These are phyloP conservation scores for Hyles vespertilio DNA, from an alignment of 1,140 invertebrate genomes.

Conservation along the genomic window DNA sequence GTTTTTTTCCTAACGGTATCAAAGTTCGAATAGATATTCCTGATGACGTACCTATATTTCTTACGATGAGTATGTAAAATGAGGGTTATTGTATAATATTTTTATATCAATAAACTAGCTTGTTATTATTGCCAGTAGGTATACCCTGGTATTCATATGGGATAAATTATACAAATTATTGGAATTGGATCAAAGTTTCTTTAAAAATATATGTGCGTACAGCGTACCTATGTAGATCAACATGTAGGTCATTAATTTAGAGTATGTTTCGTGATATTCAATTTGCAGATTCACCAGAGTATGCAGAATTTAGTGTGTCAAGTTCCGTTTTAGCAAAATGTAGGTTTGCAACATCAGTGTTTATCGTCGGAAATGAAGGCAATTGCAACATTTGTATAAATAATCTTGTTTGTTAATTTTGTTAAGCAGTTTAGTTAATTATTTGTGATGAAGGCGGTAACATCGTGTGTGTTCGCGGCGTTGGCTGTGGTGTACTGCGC, in stretches of 20 bases:
- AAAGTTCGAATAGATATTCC: too few species aligned
- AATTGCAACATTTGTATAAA: constrained; percentile 49
- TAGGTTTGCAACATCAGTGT: constrained; percentile 30
- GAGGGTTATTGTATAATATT: too few species aligned
- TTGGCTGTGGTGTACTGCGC: constrained; percentile 19
- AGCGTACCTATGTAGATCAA: too few species aligned
- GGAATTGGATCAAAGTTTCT: too few species aligned
- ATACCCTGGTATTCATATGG: too few species aligned
- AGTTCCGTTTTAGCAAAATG: constrained; percentile 19
- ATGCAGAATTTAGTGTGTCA: constrained; percentile 36
- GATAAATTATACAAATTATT: too few species aligned
- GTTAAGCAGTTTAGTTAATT: constrained; percentile 22
- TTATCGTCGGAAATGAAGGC: constrained; percentile 22
- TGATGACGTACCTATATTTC: too few species aligned
- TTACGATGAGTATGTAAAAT: too few species aligned
- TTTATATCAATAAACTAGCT: too few species aligned
- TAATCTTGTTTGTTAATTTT: constrained; percentile 27
- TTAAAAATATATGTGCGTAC: too few species aligned
- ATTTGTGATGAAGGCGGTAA: constrained; percentile 41
- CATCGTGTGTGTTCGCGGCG: constrained; percentile 23
- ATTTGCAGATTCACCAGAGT: constrained; percentile 12
- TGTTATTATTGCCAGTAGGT: too few species aligned
- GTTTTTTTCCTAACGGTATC: too few species aligned
- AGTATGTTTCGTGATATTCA: not conserved
- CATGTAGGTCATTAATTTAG: not conserved